Conservation (phyloP, 1,140 invertebrate species). For the Drosophila carrolli region DNA sequence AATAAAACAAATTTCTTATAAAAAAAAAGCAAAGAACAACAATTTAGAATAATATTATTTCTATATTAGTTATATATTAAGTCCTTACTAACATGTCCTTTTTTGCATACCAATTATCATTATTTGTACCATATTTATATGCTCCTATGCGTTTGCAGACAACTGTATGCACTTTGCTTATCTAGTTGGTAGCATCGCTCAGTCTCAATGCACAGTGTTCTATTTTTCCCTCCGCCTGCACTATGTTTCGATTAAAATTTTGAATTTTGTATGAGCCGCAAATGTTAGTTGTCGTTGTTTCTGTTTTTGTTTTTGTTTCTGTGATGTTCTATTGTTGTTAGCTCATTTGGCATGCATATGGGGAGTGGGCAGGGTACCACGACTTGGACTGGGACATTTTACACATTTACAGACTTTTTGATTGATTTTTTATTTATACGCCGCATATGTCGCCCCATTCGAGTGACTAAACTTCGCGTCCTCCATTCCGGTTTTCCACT, state of each 20-base stretch:
- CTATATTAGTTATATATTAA: no score
- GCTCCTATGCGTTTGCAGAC: conserved; percentile 9
- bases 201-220: conserved; percentile 46
- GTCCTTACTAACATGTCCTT: no score
- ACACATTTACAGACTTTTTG: conserved; percentile 58
- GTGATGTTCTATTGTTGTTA: conserved; percentile 23
- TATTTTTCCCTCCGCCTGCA: conserved; percentile 66
- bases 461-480: conserved; percentile 15
- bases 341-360: conserved; percentile 63
- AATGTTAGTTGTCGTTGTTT: conserved; percentile 29
- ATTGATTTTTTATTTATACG: conserved; percentile 81
- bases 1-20: no score
- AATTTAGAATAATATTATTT: no score
- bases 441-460: conserved; percentile 66
- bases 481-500: conserved; percentile 11
- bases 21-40: no score
- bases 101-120: not conserved
- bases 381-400: conserved; percentile 14
- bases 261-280: conserved; percentile 74
- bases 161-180: conserved; percentile 44
- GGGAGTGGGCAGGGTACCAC: not conserved
- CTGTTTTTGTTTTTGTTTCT: conserved; percentile 10
- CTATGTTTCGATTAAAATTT: conserved; percentile 81
- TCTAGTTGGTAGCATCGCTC: conserved; percentile 53
- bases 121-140: not conserved